Evolutionary conservation across 1,140 invertebrate species (phyloP), one percentile per base, ranked within the genome.

Genomic region (Euwallacea fornicatus): DNA sequence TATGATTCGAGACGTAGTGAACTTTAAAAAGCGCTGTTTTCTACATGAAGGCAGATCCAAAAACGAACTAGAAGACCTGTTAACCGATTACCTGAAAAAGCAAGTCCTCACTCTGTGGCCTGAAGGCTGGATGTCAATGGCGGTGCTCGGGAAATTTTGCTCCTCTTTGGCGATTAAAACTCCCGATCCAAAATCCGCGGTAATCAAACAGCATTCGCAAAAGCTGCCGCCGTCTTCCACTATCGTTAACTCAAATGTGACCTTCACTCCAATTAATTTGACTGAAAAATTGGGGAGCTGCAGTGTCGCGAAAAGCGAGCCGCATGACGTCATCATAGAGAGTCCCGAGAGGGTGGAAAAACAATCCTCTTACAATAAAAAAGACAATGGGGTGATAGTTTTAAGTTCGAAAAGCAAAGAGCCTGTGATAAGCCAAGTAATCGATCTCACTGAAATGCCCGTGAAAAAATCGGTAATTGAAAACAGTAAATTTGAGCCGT

Each of bases 41-140:
- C 56, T 79, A 43, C 75, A 76, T 9, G 80, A 82, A 74, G 78
- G 78, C 7, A 81, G 76, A 53, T 59, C 72, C 7, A 81, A 81
- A 70, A 77, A 81, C 50, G 69, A 64, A 7, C 66, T 80, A 43
- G 81, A 82, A 64, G 61, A 70, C n/a, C 74, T 77, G 50, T 58
- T 81, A 47, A 69, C 59, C 11, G 69, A 74, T 41, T 82, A 79
- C 64, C 63, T 81, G 11, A 79, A 78, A 71, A 73, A 65, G 2
- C 71, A 79, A 3, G 74, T 82, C 11, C 69, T 78, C 46, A 58
- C 72, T 7, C 58, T 82, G n/a, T 82, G 81, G 81, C 81, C 81
- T 0, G 79, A 80, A 7, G 79, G 79, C 8, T 82, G 81, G 81
- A 81, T 82, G 76, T 79, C 80, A 7, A 76, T 79, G 76, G 75